Evolutionary conservation across 2,797 vertebrate species (phyloP), one percentile per base, ranked within the genome.

Genomic region (Onychomys arenicola): DNA sequence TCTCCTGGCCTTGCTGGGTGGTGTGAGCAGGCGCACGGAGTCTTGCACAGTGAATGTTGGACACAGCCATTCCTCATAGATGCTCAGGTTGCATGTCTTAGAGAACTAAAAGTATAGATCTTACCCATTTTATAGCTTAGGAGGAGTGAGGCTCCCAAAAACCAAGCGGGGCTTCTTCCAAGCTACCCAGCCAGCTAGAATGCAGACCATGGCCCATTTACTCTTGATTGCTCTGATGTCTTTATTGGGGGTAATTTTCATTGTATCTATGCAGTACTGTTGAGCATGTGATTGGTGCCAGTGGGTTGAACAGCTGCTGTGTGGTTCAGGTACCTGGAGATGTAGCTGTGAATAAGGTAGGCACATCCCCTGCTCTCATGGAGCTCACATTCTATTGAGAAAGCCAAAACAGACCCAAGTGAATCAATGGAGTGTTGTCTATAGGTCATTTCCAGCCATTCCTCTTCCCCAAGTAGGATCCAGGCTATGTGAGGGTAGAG

Each of bases 331-430:
- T 93, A 8, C 57, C 65, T 52, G 34, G 65, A 59, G 69, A 27
- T 49, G 49, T 4, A 57, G 2, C 32, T 11, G 5, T 10, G 34
- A 37, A 59, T 43, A 46, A 81, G 32, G n/a, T n/a, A 55, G 69
- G 10, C 43, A 80, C 29, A 91, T 57, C 9, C 10, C 73, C 61
- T 73, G 67, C 43, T 78, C 12, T 90, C 1, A 0, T 2, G 27
- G 80, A 57, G 49, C 46, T 46, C 71, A 16, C 3, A 4, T 87
- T 81, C 88, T 43, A 59, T 55, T 2, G 37, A 91, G 78, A 77
- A 89, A 88, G 78, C 32, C 46, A 73, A 92, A 76, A 16, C 13
- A 92, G 85, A 65, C 7, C 57, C 61, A 80, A 43, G 67, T 65
- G 32, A 94, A 83, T 19, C 63, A 8, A 23, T 32, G 21, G 3